Base-by-base conservation (phyloP, 2,113 vertebrate species). In the Hyperopisus bebe region DNA sequence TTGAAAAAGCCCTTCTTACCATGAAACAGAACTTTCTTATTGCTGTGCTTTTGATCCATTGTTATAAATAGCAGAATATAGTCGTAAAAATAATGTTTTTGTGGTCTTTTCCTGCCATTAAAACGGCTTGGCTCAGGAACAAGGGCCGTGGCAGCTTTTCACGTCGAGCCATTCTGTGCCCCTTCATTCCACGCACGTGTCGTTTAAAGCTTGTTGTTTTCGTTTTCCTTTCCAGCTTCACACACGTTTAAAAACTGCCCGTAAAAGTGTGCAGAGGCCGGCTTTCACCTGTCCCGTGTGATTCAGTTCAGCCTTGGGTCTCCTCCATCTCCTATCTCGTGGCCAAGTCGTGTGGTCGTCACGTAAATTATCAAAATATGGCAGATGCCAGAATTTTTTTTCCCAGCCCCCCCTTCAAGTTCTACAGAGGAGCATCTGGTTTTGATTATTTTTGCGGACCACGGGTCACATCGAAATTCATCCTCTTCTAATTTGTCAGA, bases 401-500 rank as follows among this genome's bases (percentile, higher is more conserved):
- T 91, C 90, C 90, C 92, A n/a, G 9, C 53, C 53, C 5, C 55
- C 55, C 24, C 7, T n/a, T 58, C 92, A 90, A 6, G 92, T 93
- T 94, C 94, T 92, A 94, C 93, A 92, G 92, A 94, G 92, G 92
- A 92, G 91, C 94, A 92, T 94, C 94, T 95, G 95, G 94, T 92
- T 95, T 93, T 93, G 93, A 95, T 96, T 95, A 95, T 95, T 94
- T 94, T 94, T 94, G 91, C 91, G 93, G 82, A 10, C 94, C 80
- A 44, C 92, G 94, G 92, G 93, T 93, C 93, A 93, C 93, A 93
- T 94, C 92, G 93, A 91, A 94, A 92, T 94, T 94, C 94, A 92
- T 94, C 92, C 92, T 91, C 93, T 93, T 90, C 93, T 94, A 94
- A 94, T 96, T 95, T 95, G 94, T 95, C 94, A 94, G 94, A 95